Conservation (phyloP, 2,113 vertebrate species). For the Calidris pygmaea region DNA sequence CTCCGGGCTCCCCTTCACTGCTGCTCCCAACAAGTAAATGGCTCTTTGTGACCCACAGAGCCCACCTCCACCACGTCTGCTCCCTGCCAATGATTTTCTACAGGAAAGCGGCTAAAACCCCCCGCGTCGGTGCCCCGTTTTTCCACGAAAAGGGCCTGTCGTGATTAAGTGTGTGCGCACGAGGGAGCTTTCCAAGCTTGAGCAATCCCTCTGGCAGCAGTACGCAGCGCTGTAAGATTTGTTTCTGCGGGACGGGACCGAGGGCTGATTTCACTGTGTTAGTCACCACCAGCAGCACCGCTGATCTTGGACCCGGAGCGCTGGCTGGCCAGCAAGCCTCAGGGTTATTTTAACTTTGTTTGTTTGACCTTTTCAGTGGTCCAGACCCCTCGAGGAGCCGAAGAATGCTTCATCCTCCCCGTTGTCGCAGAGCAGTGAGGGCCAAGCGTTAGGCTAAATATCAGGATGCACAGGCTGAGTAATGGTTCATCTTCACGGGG, state of each 20-base stretch:
- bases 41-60: not conserved
- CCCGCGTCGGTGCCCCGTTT: conserved; percentile 40
- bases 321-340: conserved; percentile 37
- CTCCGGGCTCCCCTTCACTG: not conserved
- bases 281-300: conserved; percentile 64
- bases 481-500: not conserved
- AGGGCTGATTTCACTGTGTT: conserved; percentile 62
- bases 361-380: conserved; percentile 45
- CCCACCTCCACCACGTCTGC: not conserved
- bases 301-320: conserved; percentile 48
- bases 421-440: not conserved
- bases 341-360: conserved; percentile 36
- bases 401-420: not conserved
- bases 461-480: not conserved
- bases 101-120: conserved; percentile 9
- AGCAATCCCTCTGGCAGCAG: conserved; percentile 76
- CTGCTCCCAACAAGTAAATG: not conserved
- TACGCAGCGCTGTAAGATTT: not conserved
- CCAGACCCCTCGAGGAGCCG: not conserved
- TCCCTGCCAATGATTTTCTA: not conserved
- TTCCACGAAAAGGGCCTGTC: conserved; percentile 48
- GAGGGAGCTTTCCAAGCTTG: conserved; percentile 68
- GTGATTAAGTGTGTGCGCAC: conserved; percentile 59
- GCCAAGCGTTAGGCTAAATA: not conserved
- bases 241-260: conserved; percentile 18